Base-by-base conservation (phyloP, 2,797 vertebrate genomes). In the Anniella stebbinsi region DNA sequence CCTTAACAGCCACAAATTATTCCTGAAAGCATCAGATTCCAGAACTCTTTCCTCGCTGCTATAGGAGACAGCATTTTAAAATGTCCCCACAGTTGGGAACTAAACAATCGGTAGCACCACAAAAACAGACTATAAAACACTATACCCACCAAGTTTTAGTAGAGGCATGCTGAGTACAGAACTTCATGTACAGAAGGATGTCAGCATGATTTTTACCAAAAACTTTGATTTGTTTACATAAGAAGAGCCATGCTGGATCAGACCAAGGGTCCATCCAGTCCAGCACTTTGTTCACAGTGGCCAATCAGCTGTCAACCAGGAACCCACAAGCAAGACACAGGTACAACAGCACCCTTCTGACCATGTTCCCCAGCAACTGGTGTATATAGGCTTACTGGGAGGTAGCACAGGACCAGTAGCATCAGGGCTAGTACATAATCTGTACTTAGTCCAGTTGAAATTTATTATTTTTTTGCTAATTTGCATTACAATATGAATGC, bases 1-100 rank as follows among this genome's bases (percentile, higher is more conserved):
- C 87, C 66, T 2, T 92, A 96, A 95, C 83, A 91, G 93, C 70
- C 90, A 93, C 88, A 93, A 92, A 95, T 96, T 93, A 95, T 94
- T 96, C 88, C 89, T 92, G 89, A 95, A 95, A 93, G 77, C 88
- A 91, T 88, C 78, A 77, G 86, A 95, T 96, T 97, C 93, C 92
- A 95, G 38, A 80, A 92, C 87, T 84, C 57, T 91, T 97, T 97
- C 86, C 80, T 72, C 86, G 92, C 84, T 94, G 80, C 90, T 89
- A 89, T 28, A 90, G 91, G 86, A 95, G 88, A 96, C 85, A 85
- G 80, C 38, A 91, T 92, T 96, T 95, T 92, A 86, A 94, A 95
- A 60, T 82, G 90, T 96, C 94, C 90, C 93, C 93, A 96, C 93
- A 89, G 92, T 84, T 57, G 94, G 92, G 80, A 96, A 92, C 83